A percentile compares a stretch with the other conserved stretches of the same genome.
phyloP scores from a whole-genome alignment of 2,797 vertebrate species.

The Pipistrellus kuhlii region DNA sequence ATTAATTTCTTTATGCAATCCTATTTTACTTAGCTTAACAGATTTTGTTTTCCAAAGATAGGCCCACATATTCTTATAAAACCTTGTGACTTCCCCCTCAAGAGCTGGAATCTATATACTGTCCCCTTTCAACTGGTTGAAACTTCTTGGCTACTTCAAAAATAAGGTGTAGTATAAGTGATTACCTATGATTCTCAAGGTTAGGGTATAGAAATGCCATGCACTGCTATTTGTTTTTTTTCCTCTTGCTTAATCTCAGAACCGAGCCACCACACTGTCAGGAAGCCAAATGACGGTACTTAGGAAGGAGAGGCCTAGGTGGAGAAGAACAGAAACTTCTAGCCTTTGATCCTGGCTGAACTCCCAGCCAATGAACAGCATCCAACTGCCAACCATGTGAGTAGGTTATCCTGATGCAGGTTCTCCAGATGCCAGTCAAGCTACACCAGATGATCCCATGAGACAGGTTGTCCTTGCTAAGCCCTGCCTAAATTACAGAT shows the following conservation, averaged over 20 bases:
- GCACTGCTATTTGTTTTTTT: not conserved
- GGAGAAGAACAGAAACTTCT: not conserved
- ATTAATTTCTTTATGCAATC: not conserved
- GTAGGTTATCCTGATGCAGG: not conserved
- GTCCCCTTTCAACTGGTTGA: not conserved
- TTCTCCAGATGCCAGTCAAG: not conserved
- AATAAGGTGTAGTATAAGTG: not conserved
- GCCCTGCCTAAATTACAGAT: not conserved
- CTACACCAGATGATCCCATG: not conserved
- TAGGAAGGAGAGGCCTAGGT: not conserved
- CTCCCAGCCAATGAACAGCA: not conserved
- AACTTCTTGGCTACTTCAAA: not conserved
- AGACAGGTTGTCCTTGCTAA: not conserved
- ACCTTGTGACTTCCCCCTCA: not conserved
- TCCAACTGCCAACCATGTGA: not conserved
- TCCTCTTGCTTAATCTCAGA: not conserved
- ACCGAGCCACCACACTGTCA: not conserved
- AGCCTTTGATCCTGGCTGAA: not conserved
- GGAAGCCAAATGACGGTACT: not conserved
- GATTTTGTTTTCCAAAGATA: slow-evolving; percentile 24
- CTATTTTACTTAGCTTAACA: not conserved
- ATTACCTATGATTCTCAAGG: not conserved
- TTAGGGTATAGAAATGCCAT: not conserved
- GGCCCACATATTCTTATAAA: not conserved
- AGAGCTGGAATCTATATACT: not conserved